Percentiles rank a stretch among this genome's conserved stretches.
Conservation (phyloP, 92 coral and sea anemone species). For the Phenganax subtilis region DNA sequence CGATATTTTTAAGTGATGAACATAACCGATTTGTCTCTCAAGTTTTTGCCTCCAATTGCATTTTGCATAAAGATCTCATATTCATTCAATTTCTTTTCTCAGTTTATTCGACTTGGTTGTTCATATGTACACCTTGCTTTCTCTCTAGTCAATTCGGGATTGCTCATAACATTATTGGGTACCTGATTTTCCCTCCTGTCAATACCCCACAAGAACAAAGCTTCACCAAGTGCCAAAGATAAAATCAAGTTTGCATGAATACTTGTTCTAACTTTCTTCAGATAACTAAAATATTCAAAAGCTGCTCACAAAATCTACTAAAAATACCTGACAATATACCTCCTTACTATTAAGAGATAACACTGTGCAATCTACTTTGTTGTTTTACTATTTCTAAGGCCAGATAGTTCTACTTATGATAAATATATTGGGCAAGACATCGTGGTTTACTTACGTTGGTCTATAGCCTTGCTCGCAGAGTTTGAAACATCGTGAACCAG, state of each 20-base stretch:
- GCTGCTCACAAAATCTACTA: too few relatives aligned
- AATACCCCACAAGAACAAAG: constrained; percentile 83
- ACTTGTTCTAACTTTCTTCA: constrained; percentile 78
- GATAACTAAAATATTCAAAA: constrained; percentile 46
- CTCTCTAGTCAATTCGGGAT: background rate
- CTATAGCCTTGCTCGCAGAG: constrained; percentile 38
- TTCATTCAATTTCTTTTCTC: background rate
- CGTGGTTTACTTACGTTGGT: constrained; percentile 31
- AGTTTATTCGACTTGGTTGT: background rate
- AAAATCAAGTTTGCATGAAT: constrained; percentile 80
- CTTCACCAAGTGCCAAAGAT: constrained; percentile 77
- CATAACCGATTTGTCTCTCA: too few relatives aligned
- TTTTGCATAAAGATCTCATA: background rate
- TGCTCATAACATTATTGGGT: background rate
- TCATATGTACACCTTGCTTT: background rate
- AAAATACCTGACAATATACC: background rate
- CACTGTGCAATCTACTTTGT: too few relatives aligned
- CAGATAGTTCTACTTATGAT: too few relatives aligned
- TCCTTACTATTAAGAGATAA: background rate
- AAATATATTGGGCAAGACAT: too few relatives aligned
- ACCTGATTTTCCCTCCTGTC: constrained; percentile 77
- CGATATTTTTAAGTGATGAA: too few relatives aligned
- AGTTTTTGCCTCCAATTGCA: too few relatives aligned
- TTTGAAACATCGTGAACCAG: constrained; percentile 29
- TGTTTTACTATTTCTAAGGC: too few relatives aligned